Evolutionary conservation across 1,140 invertebrate species (phyloP), one percentile per base, ranked within the genome.

Genomic region (Diplogasteroides magnus): DNA sequence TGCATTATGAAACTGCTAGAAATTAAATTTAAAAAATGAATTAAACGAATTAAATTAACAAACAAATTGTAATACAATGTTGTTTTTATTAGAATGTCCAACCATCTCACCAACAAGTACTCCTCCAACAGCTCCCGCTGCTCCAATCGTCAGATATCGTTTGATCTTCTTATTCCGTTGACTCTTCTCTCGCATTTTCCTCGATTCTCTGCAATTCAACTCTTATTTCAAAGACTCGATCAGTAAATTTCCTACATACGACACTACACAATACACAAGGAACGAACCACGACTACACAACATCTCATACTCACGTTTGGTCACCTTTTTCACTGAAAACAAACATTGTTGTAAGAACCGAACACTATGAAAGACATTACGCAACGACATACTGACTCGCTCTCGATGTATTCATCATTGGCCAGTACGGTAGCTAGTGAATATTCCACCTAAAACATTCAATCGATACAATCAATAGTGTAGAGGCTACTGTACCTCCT

Each of bases 61-160:
- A 11, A 48, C 6, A 48, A 11, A 19, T 48, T 48, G 37, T 19
- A 19, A 48, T 63, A 67, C n/a, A 67, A 60, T 55, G 28, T 23
- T 67, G 2, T 11, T 19, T 67, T 67, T 19, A 64, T 11, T 23
- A 25, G 61, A 2, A 61, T 13, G 59, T n/a, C 14, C 28, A 23
- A 61, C 31, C 23, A 28, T 28, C 62, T 14, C 31, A 77, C 85
- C 85, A 68, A 86, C 85, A 19, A 86, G 71, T 25, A 85, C 78
- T 29, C 85, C 85, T 0, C 85, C 85, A 28, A 84, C 81, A 19
- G 85, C 79, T 37, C 83, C 83, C 27, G 85, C 85, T 15, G 84
- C 76, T 48, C 85, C 84, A 74, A 86, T 86, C 76, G 86, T 67
- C 66, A 83, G 83, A 68, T 79, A 83, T 31, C 85, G 72, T 68